These are phyloP conservation scores for Zaprionus taronus DNA, from an alignment of 1,140 invertebrate genomes.

Conservation along the genomic window DNA sequence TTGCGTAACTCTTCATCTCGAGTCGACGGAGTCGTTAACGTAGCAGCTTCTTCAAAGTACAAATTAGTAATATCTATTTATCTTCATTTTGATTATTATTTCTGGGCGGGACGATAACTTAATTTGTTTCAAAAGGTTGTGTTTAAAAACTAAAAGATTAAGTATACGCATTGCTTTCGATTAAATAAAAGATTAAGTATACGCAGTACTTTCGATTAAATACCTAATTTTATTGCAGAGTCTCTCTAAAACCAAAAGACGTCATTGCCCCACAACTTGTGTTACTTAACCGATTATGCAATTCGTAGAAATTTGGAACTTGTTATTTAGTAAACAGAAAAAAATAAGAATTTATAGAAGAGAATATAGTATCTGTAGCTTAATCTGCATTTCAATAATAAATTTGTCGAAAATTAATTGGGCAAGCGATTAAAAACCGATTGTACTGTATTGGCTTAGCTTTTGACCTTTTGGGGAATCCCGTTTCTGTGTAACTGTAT, in stretches of 20 bases:
- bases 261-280: neutral
- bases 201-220: conserved; percentile 1
- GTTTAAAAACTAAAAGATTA: neutral
- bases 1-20: conserved; percentile 5
- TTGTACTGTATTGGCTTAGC: neutral
- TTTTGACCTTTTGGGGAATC: neutral
- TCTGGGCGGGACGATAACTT: conserved; percentile 1
- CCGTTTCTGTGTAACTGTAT: too few relatives aligned
- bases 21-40: conserved; percentile 15
- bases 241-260: neutral
- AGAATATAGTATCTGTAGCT: neutral
- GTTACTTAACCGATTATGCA: neutral
- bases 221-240: neutral
- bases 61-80: conserved; percentile 5
- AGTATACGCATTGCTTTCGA: neutral
- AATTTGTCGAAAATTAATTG: neutral
- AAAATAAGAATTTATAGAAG: neutral
- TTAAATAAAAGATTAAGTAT: conserved; percentile 1
- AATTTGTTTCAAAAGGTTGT: neutral
- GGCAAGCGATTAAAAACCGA: neutral
- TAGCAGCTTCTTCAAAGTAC: neutral
- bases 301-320: neutral
- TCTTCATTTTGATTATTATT: neutral
- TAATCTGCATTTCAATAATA: neutral
- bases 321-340: neutral